Conservation (phyloP, 2,888 invertebrate genomes). For the Rhaphigaster nebulosa region DNA sequence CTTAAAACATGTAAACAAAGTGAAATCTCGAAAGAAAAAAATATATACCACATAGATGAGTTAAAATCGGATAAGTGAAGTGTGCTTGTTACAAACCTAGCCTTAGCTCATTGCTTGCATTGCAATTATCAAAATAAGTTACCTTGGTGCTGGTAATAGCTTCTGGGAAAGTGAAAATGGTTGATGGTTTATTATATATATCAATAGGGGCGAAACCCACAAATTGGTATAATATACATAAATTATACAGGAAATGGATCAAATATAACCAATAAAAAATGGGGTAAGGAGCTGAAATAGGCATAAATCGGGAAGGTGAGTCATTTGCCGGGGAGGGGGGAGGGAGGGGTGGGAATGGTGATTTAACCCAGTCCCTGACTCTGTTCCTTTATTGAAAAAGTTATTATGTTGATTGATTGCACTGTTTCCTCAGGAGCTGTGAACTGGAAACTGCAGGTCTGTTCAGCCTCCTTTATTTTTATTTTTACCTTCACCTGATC, state of each 20-base stretch:
- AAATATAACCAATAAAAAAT: constrained; percentile 7
- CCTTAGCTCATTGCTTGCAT: too few species aligned
- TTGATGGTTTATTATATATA: neutral
- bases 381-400: constrained; percentile 50
- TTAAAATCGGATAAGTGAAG: too few species aligned
- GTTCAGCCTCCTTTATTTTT: neutral
- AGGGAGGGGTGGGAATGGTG: neutral
- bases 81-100: too few species aligned
- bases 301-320: constrained; percentile 20
- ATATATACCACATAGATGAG: too few species aligned
- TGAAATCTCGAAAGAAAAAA: too few species aligned
- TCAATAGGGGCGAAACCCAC: neutral
- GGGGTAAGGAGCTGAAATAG: neutral
- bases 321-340: neutral
- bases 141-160: too few species aligned
- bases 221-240: neutral
- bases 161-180: neutral
- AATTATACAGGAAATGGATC: neutral
- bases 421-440: neutral
- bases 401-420: constrained; percentile 55
- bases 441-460: constrained; percentile 9
- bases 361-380: constrained; percentile 4
- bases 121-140: too few species aligned
- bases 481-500: neutral
- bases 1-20: too few species aligned